Base-by-base conservation (phyloP, 2,113 vertebrate species). In the Lethenteron reissneri region DNA sequence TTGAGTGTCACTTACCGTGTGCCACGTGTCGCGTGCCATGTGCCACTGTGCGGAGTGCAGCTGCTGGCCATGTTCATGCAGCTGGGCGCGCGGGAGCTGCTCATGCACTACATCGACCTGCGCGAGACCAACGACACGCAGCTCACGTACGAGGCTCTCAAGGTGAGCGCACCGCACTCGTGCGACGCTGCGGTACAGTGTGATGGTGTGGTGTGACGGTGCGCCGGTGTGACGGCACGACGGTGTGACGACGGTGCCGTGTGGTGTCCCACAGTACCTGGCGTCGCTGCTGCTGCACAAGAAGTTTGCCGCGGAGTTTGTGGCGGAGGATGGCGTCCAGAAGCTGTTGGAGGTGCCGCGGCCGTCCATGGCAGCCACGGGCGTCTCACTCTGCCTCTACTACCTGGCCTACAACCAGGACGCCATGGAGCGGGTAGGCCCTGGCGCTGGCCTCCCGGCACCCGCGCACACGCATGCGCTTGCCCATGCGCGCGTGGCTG, bases 341-440 rank as follows among this genome's bases (percentile, higher is more conserved):
- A 97, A 97, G 77, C 78, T 99, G 77, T 79, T 99, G 78, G 92
- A 96, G 80, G 95, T 99, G 74, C 94, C 94, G 62, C 84, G 91
- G 72, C 94, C 92, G 74, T 99, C 94, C 56, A 99, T 99, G 92
- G 89, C 94, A 76, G 92, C 94, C 14, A 99, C 94, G 19, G 94
- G 94, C 58, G 94, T 99, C 12, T 99, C 94, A 58, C 85, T 99
- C 83, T 99, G 92, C 76, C 86, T 99, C 13, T 99, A 99, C 78
- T 99, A 99, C 75, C 80, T 99, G 75, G 95, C 94, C 11, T 99
- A 99, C 78, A 97, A 99, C 77, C 94, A 97, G 80, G 94, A 99
- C 72, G 94, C 94, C 58, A 99, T 99, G 94, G 94, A 99, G 81
- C 82, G 94, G 83, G 94, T 96, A 84, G 78, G 80, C 70, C 56